phyloP scores from a whole-genome alignment of 2,888 invertebrate genomes.

The Chrysomela aeneicollis region DNA sequence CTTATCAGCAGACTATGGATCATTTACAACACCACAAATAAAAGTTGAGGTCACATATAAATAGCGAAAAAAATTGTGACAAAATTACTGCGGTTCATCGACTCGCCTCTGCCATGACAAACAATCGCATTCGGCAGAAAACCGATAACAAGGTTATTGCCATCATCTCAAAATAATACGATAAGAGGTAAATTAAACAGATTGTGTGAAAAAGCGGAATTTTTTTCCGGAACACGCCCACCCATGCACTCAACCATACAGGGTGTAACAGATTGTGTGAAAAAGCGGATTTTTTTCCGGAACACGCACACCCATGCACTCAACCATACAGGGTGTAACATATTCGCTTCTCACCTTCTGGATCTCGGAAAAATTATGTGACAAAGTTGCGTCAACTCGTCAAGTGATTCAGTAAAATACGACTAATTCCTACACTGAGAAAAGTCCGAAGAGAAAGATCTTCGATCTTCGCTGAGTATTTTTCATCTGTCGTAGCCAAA shows the following conservation, averaged over 20 bases:
- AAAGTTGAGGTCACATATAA: constrained; percentile 34
- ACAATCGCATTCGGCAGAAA: constrained; percentile 45
- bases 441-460: too few relatives aligned
- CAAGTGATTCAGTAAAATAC: too few relatives aligned
- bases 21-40: constrained; percentile 30
- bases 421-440: too few relatives aligned
- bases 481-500: too few relatives aligned
- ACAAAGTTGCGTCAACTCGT: too few relatives aligned
- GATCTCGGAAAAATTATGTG: too few relatives aligned
- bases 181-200: constrained; percentile 51
- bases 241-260: not conserved
- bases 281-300: not conserved
- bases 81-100: constrained; percentile 40
- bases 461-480: too few relatives aligned
- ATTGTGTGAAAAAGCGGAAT: not conserved
- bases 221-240: not conserved
- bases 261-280: constrained; percentile 27
- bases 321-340: constrained; percentile 31
- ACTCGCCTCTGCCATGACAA: constrained; percentile 42
- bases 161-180: constrained; percentile 52
- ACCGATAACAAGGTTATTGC: constrained; percentile 55
- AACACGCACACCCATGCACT: not conserved
- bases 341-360: too few relatives aligned
- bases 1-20: constrained; percentile 39
- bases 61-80: constrained; percentile 27